A percentile compares a stretch with the other conserved stretches of the same genome.
Evolutionary conservation across 53 echinoderm and acorn worm genomes (phyloP).

Genomic region (Henricia sp.): DNA sequence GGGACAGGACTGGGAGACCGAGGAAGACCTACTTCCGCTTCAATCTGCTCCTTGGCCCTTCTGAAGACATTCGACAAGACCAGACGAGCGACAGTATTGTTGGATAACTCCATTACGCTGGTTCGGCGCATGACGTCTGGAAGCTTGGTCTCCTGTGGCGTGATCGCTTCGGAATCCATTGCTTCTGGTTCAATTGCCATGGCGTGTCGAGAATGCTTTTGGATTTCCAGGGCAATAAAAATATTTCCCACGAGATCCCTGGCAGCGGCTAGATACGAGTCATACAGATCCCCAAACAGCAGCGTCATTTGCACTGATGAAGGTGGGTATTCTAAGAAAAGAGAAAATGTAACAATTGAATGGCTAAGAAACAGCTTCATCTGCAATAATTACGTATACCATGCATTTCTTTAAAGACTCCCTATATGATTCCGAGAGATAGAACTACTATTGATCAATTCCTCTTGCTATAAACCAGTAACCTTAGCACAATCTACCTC

Average conservation of each 20-base stretch:
- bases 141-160: conserved; percentile 10
- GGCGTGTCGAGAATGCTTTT: not conserved
- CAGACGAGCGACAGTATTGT: conserved; percentile 30
- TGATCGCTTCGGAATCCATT: not conserved
- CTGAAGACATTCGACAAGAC: conserved; percentile 15
- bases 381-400: no score
- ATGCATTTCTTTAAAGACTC: no score
- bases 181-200: not conserved
- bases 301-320: conserved; percentile 19
- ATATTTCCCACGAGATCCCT: conserved; percentile 34
- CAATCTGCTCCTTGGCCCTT: conserved; percentile 35
- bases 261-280: conserved; percentile 22
- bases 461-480: not conserved
- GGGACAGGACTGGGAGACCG: not conserved
- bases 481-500: not conserved
- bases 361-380: not conserved
- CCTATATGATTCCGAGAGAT: no score
- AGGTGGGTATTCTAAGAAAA: not conserved
- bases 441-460: no score
- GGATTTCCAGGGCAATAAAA: conserved; percentile 10
- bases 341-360: not conserved
- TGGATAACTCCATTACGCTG: conserved; percentile 26
- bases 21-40: conserved; percentile 24
- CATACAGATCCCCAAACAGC: conserved; percentile 36
- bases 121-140: conserved; percentile 39